A percentile compares a stretch with the other conserved stretches of the same genome.
Evolutionary conservation across 2,113 vertebrate genomes (phyloP).

Genomic region (Psilopogon haemacephalus): DNA sequence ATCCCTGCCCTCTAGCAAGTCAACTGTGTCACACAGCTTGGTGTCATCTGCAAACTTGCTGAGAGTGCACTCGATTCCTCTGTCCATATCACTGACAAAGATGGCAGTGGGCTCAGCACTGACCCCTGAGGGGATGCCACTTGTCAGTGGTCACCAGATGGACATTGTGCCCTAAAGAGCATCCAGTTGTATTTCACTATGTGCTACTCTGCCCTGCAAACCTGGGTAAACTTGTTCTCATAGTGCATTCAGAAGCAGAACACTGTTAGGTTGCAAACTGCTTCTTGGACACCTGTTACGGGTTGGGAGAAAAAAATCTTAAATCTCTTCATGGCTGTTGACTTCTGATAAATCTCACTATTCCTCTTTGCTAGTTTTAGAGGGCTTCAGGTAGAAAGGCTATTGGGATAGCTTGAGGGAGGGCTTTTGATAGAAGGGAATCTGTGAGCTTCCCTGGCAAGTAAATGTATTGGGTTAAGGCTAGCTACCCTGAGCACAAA

Average conservation of each 20-base stretch:
- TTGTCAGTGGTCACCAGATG: too few species aligned
- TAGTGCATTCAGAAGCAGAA: background rate
- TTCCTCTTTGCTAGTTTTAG: background rate
- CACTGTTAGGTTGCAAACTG: accelerated
- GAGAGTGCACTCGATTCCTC: too few species aligned
- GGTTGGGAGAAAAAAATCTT: background rate
- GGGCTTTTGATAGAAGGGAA: background rate
- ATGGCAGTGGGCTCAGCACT: too few species aligned
- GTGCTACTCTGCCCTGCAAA: background rate
- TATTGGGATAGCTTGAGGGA: background rate
- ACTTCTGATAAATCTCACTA: background rate
- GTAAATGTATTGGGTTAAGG: too few species aligned
- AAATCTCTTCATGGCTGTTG: background rate
- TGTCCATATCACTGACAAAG: too few species aligned
- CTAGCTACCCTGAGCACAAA: too few species aligned
- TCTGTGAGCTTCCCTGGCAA: background rate
- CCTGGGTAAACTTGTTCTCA: background rate
- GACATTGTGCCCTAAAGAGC: too few species aligned
- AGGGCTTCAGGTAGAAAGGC: background rate
- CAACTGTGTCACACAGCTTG: too few species aligned
- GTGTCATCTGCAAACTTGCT: too few species aligned
- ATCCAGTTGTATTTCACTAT: too few species aligned
- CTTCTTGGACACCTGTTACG: accelerated
- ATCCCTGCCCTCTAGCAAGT: too few species aligned
- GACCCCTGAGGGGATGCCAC: too few species aligned